Percentiles rank a stretch among this genome's conserved stretches.
phyloP scores from a whole-genome alignment of 2,888 invertebrate species.

The Parthenolecanium corni region DNA sequence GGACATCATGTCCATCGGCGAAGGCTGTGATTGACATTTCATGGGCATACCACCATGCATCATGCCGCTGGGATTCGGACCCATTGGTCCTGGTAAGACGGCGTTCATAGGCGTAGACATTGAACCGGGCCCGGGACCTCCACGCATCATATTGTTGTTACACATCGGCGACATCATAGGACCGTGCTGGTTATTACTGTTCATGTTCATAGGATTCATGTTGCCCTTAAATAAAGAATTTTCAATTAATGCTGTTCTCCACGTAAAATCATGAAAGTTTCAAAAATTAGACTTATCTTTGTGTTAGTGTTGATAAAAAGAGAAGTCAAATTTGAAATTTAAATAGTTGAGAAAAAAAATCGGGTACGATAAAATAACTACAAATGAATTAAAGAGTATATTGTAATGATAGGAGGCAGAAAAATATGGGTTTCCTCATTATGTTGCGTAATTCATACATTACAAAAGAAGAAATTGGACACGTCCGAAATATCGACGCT shows the following conservation, averaged over 20 bases:
- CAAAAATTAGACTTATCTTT: too few relatives aligned
- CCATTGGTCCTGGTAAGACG: constrained; percentile 23
- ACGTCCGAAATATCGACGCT: too few relatives aligned
- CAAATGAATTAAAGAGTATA: too few relatives aligned
- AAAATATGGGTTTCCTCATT: too few relatives aligned
- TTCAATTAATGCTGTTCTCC: background rate
- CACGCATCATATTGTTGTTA: constrained; percentile 17
- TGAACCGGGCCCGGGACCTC: background rate
- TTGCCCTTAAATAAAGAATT: constrained; percentile 11
- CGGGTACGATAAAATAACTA: background rate
- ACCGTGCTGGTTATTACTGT: constrained; percentile 3
- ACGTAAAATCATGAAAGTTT: too few relatives aligned
- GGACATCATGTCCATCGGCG: constrained; percentile 21
- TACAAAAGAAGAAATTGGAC: too few relatives aligned
- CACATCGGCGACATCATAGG: constrained; percentile 23
- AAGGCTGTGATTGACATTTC: constrained; percentile 5
- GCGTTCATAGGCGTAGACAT: too few relatives aligned
- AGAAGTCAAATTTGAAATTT: too few relatives aligned
- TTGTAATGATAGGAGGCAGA: too few relatives aligned
- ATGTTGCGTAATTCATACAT: too few relatives aligned
- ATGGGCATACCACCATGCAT: constrained; percentile 16
- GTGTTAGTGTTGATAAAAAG: too few relatives aligned
- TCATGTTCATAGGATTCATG: constrained; percentile 23
- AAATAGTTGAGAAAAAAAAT: background rate
- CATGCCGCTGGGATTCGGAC: constrained; percentile 16